phyloP scores from a whole-genome alignment of 2,113 vertebrate genomes.

The Symphodus melops region DNA sequence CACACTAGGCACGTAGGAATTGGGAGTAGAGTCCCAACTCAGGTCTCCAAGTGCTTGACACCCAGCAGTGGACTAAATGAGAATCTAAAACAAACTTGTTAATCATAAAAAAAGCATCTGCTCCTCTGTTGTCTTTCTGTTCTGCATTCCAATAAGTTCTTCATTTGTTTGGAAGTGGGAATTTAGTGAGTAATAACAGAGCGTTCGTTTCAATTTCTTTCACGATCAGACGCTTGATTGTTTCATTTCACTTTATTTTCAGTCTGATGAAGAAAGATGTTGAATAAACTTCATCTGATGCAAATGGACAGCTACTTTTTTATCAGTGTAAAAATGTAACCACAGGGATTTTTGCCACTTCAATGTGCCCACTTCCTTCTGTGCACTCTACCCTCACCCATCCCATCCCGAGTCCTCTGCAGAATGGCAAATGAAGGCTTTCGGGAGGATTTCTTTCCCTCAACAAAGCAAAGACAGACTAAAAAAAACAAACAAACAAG shows the following conservation, averaged over 20 bases:
- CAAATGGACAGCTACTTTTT: constrained; percentile 7
- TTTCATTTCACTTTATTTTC: constrained; percentile 30
- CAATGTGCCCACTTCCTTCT: background rate
- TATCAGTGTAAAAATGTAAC: constrained; percentile 19
- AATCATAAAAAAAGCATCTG: constrained; percentile 15
- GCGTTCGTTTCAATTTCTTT: constrained; percentile 18
- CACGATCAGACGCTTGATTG: constrained; percentile 6
- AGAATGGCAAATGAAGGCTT: constrained; percentile 40
- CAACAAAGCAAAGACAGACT: constrained; percentile 12
- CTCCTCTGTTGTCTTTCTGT: background rate
- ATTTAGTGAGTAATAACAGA: background rate
- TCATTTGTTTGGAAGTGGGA: background rate
- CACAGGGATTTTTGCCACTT: background rate
- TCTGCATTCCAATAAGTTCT: constrained; percentile 8
- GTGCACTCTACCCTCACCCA: constrained; percentile 1
- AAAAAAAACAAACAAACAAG: constrained; percentile 13
- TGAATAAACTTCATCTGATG: constrained; percentile 20
- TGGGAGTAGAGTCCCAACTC: too few relatives aligned
- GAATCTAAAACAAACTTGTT: background rate
- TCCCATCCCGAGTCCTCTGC: constrained; percentile 18
- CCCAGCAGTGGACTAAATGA: background rate
- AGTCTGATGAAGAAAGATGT: constrained; percentile 17
- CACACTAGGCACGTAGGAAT: too few relatives aligned
- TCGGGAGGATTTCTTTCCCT: constrained; percentile 34
- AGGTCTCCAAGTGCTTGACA: too few relatives aligned